Conservation (phyloP, 2,797 vertebrate genomes). For the Perodicticus potto region DNA sequence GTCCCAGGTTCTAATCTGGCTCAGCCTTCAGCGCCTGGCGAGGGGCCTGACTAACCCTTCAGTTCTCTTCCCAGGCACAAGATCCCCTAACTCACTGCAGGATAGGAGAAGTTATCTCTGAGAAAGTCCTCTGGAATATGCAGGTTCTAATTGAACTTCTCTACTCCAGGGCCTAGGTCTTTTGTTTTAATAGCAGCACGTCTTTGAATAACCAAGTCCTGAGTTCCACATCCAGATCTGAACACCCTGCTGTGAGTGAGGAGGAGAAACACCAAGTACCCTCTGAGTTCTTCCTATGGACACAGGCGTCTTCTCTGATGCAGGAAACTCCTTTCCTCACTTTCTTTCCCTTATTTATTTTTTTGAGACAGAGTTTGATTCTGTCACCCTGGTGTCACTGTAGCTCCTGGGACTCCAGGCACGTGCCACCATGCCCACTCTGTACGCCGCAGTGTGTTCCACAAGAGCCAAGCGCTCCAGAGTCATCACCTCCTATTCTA, state of each 20-base stretch:
- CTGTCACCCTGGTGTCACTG: too few species aligned
- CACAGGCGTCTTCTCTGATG: neutral
- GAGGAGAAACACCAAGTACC: neutral
- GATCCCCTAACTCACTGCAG: neutral
- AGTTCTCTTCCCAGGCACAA: neutral
- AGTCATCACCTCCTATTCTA: neutral
- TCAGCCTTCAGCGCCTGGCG: too few species aligned
- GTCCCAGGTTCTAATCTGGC: neutral
- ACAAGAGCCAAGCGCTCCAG: neutral
- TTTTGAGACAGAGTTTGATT: too few species aligned
- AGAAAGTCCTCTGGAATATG: neutral
- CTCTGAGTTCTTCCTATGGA: neutral
- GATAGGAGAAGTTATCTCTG: neutral
- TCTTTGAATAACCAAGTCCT: neutral
- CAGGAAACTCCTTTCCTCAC: neutral
- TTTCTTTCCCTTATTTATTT: neutral
- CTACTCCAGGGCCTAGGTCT: neutral
- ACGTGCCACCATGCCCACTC: neutral
- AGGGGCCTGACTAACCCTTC: neutral
- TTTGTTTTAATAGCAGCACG: neutral
- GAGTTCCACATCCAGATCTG: accelerated
- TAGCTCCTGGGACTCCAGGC: too few species aligned
- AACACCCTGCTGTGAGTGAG: neutral
- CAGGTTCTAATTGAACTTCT: neutral
- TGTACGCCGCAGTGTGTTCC: neutral